Percentiles rank a stretch among this genome's conserved stretches.
These are phyloP conservation scores for Theocolax elegans DNA, from an alignment of 1,140 invertebrate species.

Conservation along the genomic window DNA sequence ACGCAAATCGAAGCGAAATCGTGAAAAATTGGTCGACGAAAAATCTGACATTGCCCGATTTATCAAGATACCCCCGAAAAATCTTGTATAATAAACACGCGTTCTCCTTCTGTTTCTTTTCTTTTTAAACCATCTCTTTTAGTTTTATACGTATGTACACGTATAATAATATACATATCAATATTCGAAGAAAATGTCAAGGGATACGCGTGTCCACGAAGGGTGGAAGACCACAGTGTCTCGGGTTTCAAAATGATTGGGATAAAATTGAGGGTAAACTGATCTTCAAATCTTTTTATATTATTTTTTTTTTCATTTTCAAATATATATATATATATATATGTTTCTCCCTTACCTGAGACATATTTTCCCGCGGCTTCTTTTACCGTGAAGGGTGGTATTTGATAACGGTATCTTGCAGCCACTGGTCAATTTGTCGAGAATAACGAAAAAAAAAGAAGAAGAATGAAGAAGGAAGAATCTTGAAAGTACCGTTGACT, in stretches of 20 bases:
- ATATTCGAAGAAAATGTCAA: constrained; percentile 42
- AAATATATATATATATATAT: background rate
- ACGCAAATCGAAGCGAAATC: too few relatives aligned
- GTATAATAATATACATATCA: too few relatives aligned
- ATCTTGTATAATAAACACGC: background rate
- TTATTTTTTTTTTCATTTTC: background rate
- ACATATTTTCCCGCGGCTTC: background rate
- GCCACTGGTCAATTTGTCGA: constrained; percentile 55
- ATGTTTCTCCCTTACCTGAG: too few relatives aligned
- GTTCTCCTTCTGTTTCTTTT: background rate
- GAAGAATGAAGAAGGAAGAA: background rate
- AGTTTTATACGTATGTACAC: too few relatives aligned
- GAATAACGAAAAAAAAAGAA: background rate
- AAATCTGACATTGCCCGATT: constrained; percentile 58
- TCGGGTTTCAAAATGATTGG: constrained; percentile 65
- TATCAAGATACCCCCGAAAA: constrained; percentile 50
- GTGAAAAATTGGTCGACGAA: constrained; percentile 60
- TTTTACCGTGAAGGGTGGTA: constrained; percentile 1
- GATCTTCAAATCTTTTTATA: constrained; percentile 44
- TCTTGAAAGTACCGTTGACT: background rate
- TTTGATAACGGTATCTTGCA: constrained; percentile 20
- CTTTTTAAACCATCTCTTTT: constrained; percentile 27
- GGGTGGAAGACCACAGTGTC: constrained; percentile 42
- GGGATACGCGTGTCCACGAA: background rate
- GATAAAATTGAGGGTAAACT: constrained; percentile 63